These are phyloP conservation scores for Baronia brevicornis DNA, from an alignment of 2,888 invertebrate species.

Conservation along the genomic window DNA sequence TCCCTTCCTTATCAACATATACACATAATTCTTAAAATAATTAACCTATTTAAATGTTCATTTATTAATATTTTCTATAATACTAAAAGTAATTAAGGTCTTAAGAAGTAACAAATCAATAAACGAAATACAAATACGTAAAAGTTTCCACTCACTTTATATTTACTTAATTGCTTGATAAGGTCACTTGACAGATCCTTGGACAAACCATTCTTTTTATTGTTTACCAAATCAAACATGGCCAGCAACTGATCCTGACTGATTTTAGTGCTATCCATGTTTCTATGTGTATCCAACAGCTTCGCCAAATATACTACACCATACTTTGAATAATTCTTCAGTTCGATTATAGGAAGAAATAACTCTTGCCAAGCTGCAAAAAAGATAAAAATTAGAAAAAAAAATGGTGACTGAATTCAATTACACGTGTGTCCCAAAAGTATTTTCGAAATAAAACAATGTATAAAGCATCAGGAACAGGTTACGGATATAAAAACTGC, in stretches of 20 bases:
- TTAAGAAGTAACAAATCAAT: neutral
- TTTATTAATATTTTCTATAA: neutral
- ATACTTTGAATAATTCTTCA: slow-evolving; percentile 81
- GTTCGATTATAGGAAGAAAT: slow-evolving; percentile 82
- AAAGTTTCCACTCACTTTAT: slow-evolving; percentile 58
- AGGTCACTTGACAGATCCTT: slow-evolving; percentile 74
- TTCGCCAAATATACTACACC: slow-evolving; percentile 77
- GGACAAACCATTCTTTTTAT: slow-evolving; percentile 72
- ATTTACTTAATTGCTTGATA: slow-evolving; percentile 66
- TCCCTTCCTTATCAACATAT: too few species aligned
- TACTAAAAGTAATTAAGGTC: neutral
- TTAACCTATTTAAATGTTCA: too few species aligned
- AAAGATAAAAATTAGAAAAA: slow-evolving; percentile 9
- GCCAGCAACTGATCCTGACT: slow-evolving; percentile 75
- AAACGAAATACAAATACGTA: neutral
- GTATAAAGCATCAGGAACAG: neutral
- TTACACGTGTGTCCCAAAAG: neutral
- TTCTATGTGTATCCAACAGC: slow-evolving; percentile 57
- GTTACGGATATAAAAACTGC: too few species aligned
- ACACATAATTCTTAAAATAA: too few species aligned
- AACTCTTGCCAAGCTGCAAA: slow-evolving; percentile 83
- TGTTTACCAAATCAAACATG: slow-evolving; percentile 76
- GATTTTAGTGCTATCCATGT: slow-evolving; percentile 49
- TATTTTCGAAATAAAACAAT: neutral
- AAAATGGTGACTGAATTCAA: neutral